phyloP scores from a whole-genome alignment of 1,140 invertebrate species.

The Drosophila bocqueti region DNA sequence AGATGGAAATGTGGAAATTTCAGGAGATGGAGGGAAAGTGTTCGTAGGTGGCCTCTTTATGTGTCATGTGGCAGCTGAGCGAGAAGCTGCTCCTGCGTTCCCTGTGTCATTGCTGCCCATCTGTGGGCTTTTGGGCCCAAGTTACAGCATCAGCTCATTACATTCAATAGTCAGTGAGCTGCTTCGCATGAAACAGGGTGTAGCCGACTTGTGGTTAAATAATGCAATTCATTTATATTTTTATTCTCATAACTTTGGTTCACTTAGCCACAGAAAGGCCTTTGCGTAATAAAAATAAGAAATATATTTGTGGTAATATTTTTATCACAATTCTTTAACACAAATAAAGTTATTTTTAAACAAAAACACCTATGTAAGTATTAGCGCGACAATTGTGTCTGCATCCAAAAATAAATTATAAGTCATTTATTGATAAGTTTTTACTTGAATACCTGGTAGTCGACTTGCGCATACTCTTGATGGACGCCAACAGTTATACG shows the following conservation, averaged over 20 bases:
- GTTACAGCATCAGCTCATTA: constrained; percentile 49
- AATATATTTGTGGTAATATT: background rate
- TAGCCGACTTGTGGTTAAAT: constrained; percentile 4
- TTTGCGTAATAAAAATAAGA: background rate
- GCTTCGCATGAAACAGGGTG: background rate
- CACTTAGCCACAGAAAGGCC: background rate
- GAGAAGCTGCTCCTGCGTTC: background rate
- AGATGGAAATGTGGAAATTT: constrained; percentile 7
- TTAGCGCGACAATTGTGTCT: background rate
- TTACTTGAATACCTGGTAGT: background rate
- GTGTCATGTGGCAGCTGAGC: constrained; percentile 28
- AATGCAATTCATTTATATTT: too few relatives aligned
- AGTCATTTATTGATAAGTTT: background rate
- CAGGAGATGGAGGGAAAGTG: background rate
- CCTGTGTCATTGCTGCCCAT: constrained; percentile 1
- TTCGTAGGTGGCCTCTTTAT: constrained; percentile 54
- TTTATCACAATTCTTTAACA: background rate
- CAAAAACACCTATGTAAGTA: background rate
- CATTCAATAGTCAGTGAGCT: constrained; percentile 24
- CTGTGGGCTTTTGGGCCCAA: background rate
- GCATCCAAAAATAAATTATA: background rate
- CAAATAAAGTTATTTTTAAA: too few relatives aligned
- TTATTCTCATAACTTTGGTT: background rate
- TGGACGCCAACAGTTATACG: background rate
- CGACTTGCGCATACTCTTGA: background rate